phyloP scores from a whole-genome alignment of 53 echinoderm and acorn worm genomes.

The Holothuria scabra region DNA sequence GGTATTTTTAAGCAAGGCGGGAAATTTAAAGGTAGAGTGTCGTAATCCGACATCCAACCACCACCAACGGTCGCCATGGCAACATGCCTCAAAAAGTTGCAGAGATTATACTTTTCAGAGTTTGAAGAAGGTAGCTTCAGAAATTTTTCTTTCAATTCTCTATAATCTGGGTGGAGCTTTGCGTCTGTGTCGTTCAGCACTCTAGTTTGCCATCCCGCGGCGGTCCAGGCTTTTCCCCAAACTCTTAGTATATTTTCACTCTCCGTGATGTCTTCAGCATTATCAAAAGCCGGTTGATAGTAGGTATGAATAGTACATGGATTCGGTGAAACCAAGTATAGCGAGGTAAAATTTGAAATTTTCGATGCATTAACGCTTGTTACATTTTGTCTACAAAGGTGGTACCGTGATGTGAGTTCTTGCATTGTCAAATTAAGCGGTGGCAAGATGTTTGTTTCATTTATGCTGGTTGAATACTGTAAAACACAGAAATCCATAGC shows the following conservation, averaged over 20 bases:
- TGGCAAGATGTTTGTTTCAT: neutral
- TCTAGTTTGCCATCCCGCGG: neutral
- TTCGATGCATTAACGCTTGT: too few species aligned
- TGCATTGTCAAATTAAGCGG: neutral
- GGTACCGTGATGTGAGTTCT: neutral
- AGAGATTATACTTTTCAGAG: neutral
- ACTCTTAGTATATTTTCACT: neutral
- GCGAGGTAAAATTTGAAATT: too few species aligned
- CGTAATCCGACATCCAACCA: constrained; percentile 21
- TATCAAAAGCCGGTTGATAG: neutral
- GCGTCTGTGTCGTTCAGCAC: neutral
- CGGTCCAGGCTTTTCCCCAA: neutral
- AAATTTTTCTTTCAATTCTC: neutral
- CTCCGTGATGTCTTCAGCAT: neutral
- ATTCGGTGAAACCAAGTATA: too few species aligned
- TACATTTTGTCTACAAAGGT: neutral
- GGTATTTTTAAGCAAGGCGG: neutral
- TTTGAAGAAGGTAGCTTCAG: neutral
- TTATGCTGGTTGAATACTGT: neutral
- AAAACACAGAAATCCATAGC: constrained; percentile 11
- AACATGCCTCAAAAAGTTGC: neutral
- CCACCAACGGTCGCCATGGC: constrained; percentile 24
- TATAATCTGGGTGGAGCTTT: neutral
- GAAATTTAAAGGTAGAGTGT: neutral
- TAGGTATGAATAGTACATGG: neutral